Percentiles rank a stretch among this genome's conserved stretches.
These are phyloP conservation scores for Eretmocerus hayati DNA, from an alignment of 2,888 invertebrate species.

Conservation along the genomic window DNA sequence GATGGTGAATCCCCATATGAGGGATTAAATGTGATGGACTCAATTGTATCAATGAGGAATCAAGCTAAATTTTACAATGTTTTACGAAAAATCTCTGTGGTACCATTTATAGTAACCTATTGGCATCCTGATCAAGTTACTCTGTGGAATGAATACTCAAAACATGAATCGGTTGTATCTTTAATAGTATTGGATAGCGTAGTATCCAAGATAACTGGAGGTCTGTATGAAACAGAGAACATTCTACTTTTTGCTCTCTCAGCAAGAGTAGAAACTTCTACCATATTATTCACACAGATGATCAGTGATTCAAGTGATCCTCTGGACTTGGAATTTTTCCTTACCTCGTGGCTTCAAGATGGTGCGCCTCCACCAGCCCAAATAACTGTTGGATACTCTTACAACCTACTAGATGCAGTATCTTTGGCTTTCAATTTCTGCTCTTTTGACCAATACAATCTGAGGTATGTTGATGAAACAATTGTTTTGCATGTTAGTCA, in stretches of 20 bases:
- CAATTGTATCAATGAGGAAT: conserved; percentile 7
- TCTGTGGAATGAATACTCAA: conserved; percentile 14
- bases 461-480: conserved; percentile 9
- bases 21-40: conserved; percentile 4
- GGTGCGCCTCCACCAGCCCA: conserved; percentile 10
- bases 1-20: conserved; percentile 1
- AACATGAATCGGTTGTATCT: conserved; percentile 10
- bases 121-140: conserved; percentile 14
- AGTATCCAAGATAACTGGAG: conserved; percentile 8
- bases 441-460: conserved; percentile 14
- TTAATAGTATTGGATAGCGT: conserved; percentile 13
- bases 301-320: conserved; percentile 9
- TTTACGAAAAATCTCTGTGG: conserved; percentile 10
- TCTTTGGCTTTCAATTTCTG: conserved; percentile 19
- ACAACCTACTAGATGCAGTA: conserved; percentile 13
- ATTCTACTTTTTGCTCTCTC: conserved; percentile 13
- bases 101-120: conserved; percentile 15
- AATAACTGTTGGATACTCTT: conserved; percentile 12
- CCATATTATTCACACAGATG: conserved; percentile 16
- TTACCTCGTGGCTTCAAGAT: conserved; percentile 11
- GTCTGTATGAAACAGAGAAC: conserved; percentile 8
- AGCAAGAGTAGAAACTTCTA: conserved; percentile 6
- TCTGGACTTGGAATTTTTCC: conserved; percentile 10
- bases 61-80: conserved; percentile 8
- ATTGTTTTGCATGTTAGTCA: background rate